These are phyloP conservation scores for Caenorhabditis japonica DNA, from an alignment of 2,888 invertebrate genomes.

Conservation along the genomic window DNA sequence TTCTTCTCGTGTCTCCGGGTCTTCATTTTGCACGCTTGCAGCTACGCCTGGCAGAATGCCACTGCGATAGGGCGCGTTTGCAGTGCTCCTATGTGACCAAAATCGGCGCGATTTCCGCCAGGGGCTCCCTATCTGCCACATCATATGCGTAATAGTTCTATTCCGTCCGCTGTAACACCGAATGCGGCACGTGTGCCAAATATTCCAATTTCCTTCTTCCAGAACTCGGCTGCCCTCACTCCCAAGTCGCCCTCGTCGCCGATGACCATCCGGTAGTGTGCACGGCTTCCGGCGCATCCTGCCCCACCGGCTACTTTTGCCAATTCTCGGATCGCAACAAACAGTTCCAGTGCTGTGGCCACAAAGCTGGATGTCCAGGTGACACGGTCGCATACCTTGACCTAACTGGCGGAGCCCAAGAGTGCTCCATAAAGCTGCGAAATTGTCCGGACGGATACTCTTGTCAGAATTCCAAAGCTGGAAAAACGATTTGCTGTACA, in stretches of 20 bases:
- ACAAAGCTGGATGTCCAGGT: slow-evolving; percentile 69
- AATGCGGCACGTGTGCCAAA: too few species aligned
- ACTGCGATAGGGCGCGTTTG: too few species aligned
- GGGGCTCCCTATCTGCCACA: too few species aligned
- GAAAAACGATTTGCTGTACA: slow-evolving; percentile 68
- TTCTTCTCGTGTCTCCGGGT: too few species aligned
- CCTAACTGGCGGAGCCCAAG: slow-evolving; percentile 63
- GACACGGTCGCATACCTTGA: slow-evolving; percentile 70
- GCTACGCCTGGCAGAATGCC: too few species aligned
- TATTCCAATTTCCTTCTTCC: too few species aligned
- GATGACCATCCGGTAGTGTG: slow-evolving; percentile 58
- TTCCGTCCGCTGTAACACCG: too few species aligned
- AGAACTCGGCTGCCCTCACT: slow-evolving; percentile 70
- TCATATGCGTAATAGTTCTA: too few species aligned
- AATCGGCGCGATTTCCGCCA: too few species aligned
- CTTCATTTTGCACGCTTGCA: too few species aligned
- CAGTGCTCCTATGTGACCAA: too few species aligned
- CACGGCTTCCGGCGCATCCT: slow-evolving; percentile 61
- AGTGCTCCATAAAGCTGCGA: slow-evolving; percentile 58
- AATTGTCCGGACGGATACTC: slow-evolving; percentile 69
- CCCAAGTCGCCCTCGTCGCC: slow-evolving; percentile 69
- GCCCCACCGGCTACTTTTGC: slow-evolving; percentile 73
- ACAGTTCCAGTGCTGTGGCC: slow-evolving; percentile 72
- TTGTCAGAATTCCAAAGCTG: slow-evolving; percentile 60
- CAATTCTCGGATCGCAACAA: slow-evolving; percentile 74